Evolutionary conservation across 1,140 invertebrate genomes (phyloP), one percentile per base, ranked within the genome.

Genomic region (Potamilus streckersoni): DNA sequence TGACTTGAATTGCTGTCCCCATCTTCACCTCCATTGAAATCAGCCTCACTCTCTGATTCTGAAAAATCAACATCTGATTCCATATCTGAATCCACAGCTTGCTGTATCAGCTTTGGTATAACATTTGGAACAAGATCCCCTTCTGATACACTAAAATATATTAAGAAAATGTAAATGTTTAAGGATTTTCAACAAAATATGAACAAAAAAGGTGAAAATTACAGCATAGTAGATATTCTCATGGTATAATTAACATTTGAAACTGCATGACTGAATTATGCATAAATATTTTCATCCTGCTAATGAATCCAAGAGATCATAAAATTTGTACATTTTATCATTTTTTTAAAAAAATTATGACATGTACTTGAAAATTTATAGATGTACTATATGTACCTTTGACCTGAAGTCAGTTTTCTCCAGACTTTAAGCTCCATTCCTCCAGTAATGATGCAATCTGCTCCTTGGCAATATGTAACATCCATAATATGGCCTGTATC

Each of bases 381-480:
- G 19, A 38, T n/a, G n/a, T 23, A 14, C 15, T 57, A 15, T 49
- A 72, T 58, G 49, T 23, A 79, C 78, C 69, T 75, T 55, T 31
- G n/a, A 15, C 27, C 55, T 57, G 73, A 19, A 19, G 72, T 66
- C 59, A 71, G 66, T 59, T 70, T 76, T 49, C 38, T 49, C 81
- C 81, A 83, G 16, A 78, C 69, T 60, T 76, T 80, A 58, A 83
- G 67, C 38, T 82, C 82, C 59, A 72, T 19, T 27, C 82, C 82
- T 31, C 78, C 82, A 16, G 80, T 76, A n/a, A 80, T 31, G 20
- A 69, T 59, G 19, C 76, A 76, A 68, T 55, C 59, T 20, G 15
- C 20, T 4, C 61, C 59, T n/a, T 63, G 57, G 31, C 59, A 68
- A 56, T 65, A 79, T 69, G 62, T 63, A 15, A 82, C 64, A 69